Conservation (phyloP, 2,797 vertebrate genomes). For the Etheostoma nigrum region DNA sequence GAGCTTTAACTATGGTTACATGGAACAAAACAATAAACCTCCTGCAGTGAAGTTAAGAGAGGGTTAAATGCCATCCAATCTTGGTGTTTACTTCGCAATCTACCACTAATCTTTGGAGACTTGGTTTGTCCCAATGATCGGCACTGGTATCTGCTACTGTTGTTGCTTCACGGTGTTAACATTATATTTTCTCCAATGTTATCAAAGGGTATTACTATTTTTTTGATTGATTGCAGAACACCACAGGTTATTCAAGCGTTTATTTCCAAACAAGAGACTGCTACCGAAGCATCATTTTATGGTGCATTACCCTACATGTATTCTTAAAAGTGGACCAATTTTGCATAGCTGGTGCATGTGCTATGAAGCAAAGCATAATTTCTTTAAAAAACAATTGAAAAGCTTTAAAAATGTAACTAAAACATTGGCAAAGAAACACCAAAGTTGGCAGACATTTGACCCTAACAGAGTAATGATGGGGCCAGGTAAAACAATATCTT, state of each 20-base stretch:
- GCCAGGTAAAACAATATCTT: too few relatives aligned
- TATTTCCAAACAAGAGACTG: constrained; percentile 24
- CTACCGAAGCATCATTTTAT: constrained; percentile 42
- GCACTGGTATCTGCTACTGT: too few relatives aligned
- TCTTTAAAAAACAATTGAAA: constrained; percentile 4
- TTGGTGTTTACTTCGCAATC: constrained; percentile 16
- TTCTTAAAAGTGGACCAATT: constrained; percentile 28
- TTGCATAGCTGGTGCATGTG: constrained; percentile 32
- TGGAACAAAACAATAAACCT: constrained; percentile 41
- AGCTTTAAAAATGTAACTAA: not conserved
- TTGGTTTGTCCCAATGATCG: too few relatives aligned
- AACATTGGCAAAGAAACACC: constrained; percentile 4
- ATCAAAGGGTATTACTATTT: constrained; percentile 16
- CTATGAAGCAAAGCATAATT: constrained; percentile 27
- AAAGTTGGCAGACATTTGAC: too few relatives aligned
- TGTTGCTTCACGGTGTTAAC: too few relatives aligned
- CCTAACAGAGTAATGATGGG: too few relatives aligned
- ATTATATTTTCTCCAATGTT: not conserved
- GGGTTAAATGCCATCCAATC: constrained; percentile 15
- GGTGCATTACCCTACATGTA: constrained; percentile 35
- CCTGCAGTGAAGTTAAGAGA: not conserved
- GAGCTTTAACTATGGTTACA: constrained; percentile 33
- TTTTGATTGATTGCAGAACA: constrained; percentile 17
- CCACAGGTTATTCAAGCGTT: constrained; percentile 31
- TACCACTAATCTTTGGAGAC: constrained; percentile 32